Evolutionary conservation across 2,797 vertebrate species (phyloP).

Genomic region (Agapornis canus): DNA sequence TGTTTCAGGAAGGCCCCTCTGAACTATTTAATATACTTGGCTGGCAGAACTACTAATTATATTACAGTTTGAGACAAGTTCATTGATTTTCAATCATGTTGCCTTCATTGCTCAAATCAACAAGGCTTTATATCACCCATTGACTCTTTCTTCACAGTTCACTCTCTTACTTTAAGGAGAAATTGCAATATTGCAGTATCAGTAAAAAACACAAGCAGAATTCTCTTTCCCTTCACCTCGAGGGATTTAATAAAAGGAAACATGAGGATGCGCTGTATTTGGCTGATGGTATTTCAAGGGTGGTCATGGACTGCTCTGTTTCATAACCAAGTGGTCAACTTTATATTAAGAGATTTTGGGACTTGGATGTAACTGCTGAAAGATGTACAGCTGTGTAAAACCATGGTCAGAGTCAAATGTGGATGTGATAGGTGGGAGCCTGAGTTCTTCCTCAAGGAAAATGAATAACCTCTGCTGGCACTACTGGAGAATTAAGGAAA

Average conservation of each 20-base stretch:
- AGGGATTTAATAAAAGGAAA: not conserved
- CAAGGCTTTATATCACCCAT: not conserved
- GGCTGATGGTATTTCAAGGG: not conserved
- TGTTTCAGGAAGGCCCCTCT: conserved; percentile 16
- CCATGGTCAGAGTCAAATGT: not conserved
- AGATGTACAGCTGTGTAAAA: not conserved
- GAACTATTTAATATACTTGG: conserved; percentile 17
- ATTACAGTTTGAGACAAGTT: conserved; percentile 19
- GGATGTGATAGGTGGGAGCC: not conserved
- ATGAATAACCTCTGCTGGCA: not conserved
- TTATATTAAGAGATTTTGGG: not conserved
- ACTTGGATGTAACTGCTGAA: not conserved
- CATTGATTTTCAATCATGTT: conserved; percentile 54
- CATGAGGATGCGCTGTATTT: fast-evolving
- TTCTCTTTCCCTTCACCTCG: not conserved
- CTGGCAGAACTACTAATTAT: conserved; percentile 45
- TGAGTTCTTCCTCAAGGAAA: not conserved
- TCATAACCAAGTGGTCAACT: not conserved
- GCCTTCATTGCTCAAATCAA: conserved; percentile 11
- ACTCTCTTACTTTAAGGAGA: not conserved
- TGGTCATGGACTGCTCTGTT: not conserved
- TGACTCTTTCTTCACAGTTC: conserved; percentile 8
- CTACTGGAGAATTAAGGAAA: not conserved
- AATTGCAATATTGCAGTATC: not conserved
- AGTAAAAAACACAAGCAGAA: not conserved